Evolutionary conservation across 2,113 vertebrate species (phyloP), one percentile per base, ranked within the genome.

Genomic region (Ptyas mucosa): DNA sequence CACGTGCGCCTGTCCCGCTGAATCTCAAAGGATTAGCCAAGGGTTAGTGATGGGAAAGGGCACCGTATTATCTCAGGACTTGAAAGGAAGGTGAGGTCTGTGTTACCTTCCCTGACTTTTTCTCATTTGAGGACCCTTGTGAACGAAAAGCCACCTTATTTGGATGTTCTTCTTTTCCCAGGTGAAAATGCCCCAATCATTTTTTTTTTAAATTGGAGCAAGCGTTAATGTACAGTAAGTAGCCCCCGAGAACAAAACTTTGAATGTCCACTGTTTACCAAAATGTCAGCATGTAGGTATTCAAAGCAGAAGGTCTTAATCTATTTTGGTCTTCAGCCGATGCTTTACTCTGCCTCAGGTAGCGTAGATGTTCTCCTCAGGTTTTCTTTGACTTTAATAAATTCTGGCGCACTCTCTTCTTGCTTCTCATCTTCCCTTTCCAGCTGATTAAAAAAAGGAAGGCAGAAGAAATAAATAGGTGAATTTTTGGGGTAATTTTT

Each of bases 361-460:
- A 98, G 96, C 0, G 97, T 96, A 0, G 98, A 97, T 0, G 98
- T 99, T 95, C 98, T 98, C 93, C 98, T 98, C 92, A 99, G 97
- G 89, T 99, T 99, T 91, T 99, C 98, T 94, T 98, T 98, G 75
- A 99, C 99, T 97, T 98, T 99, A 88, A 99, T 97, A 46, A 99
- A 99, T 96, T 99, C 99, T 0, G 99, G 99, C 55, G 98, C 98
- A 1, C 96, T 98, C n/a, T 97, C 97, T 89, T 98, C 97, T 15
- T 98, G 96, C 94, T 98, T 97, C 88, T 98, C 97, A 81, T 98
- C 98, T 90, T 98, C 98, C 52, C 97, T 98, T 94, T 99, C 99
- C 97, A 99, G 8, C 99, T 99, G 96, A 26, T 87, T n/a, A 49
- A 23, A 91, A 57, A 95, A 55, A 95, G 69, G 61, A 55, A 95